Conservation (phyloP, 2,113 vertebrate genomes). For the Saimiri boliviensis region DNA sequence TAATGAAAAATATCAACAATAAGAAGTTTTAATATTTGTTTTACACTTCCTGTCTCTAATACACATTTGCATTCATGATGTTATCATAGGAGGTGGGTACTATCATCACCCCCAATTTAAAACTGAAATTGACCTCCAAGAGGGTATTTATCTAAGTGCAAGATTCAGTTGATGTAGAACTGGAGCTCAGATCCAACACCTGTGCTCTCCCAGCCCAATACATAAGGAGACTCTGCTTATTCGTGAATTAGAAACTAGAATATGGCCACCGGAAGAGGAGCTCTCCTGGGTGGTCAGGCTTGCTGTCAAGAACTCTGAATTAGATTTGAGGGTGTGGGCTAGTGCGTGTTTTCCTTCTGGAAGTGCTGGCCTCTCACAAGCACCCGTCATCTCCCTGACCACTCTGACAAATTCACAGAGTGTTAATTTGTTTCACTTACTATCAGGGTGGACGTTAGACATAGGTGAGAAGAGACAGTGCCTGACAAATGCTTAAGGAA, state of each 20-base stretch:
- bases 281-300: not conserved
- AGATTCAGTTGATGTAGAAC: rapidly evolving
- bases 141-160: not conserved
- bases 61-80: not conserved
- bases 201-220: not conserved
- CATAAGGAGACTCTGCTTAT: not conserved
- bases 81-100: not conserved
- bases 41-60: not conserved
- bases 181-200: not conserved
- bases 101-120: not conserved
- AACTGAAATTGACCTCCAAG: not conserved
- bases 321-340: not conserved
- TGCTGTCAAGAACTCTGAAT: not conserved
- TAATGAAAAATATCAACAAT: not conserved
- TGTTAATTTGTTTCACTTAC: not conserved
- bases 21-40: not conserved
- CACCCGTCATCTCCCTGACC: not conserved
- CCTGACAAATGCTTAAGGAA: not conserved
- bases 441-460: not conserved
- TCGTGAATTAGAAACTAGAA: not conserved
- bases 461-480: not conserved
- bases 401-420: not conserved
- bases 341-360: not conserved
- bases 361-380: not conserved
- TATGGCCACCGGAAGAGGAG: not conserved